Percentiles rank a stretch among this genome's conserved stretches.
Evolutionary conservation across 2,113 vertebrate species (phyloP).

Genomic region (Tachysurus fulvidraco): DNA sequence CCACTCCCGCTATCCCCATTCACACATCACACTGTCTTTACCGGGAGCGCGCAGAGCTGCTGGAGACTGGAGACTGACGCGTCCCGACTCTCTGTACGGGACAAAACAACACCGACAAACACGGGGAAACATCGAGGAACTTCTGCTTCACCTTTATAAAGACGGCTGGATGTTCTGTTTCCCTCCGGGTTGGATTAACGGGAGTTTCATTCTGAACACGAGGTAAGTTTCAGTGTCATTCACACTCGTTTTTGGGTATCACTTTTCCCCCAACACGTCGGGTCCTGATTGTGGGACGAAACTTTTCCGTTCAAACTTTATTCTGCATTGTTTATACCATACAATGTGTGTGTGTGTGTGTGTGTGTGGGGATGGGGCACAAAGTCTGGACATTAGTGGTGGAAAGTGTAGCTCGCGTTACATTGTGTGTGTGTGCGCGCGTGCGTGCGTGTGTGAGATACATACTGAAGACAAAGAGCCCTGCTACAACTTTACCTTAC

Average conservation of each 20-base stretch:
- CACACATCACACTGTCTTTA: not conserved
- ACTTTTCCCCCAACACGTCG: not conserved
- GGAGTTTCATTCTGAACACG: slow-evolving; percentile 30
- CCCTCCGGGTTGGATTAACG: slow-evolving; percentile 36
- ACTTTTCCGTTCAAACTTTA: not conserved
- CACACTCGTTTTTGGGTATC: not conserved
- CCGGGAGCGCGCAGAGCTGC: slow-evolving; percentile 1
- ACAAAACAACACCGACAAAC: slow-evolving; percentile 2
- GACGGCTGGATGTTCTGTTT: slow-evolving; percentile 33
- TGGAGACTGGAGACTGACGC: slow-evolving; percentile 26
- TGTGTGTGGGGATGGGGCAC: not conserved
- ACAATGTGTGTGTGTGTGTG: not conserved
- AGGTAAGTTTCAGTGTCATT: slow-evolving; percentile 47
- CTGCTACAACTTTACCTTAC: not conserved
- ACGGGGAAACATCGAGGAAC: slow-evolving; percentile 1
- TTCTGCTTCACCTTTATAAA: not conserved
- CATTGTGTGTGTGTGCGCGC: not conserved
- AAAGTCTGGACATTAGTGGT: too few relatives aligned
- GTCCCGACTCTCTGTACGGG: slow-evolving; percentile 35
- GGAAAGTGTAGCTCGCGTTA: not conserved
- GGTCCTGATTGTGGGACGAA: not conserved
- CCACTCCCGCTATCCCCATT: slow-evolving; percentile 15
- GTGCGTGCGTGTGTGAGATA: not conserved
- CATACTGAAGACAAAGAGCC: slow-evolving; percentile 21
- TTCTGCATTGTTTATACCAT: not conserved